A percentile compares a stretch with the other conserved stretches of the same genome.
Evolutionary conservation across 2,797 vertebrate genomes (phyloP).

Genomic region (Cynodonichthys magdalenae): DNA sequence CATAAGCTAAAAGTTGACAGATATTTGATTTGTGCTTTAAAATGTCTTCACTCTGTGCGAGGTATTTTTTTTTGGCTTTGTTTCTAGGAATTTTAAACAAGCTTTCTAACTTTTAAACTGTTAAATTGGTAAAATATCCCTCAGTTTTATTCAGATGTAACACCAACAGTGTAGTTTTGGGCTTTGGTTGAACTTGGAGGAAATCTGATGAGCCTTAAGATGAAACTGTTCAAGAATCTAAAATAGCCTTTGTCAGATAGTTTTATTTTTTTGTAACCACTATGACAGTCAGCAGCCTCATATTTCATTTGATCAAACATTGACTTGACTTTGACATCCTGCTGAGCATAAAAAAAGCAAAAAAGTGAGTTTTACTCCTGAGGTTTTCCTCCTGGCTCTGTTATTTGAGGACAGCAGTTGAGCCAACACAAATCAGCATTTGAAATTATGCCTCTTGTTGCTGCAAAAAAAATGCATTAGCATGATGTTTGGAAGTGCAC

Average conservation of each 20-base stretch:
- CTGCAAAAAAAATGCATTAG: constrained; percentile 34
- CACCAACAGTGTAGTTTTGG: background rate
- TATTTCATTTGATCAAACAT: background rate
- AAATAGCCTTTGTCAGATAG: background rate
- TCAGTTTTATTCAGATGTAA: background rate
- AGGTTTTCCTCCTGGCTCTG: constrained; percentile 14
- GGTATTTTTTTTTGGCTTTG: too few species aligned
- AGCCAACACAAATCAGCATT: constrained; percentile 38
- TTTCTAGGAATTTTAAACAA: too few species aligned
- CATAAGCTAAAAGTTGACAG: too few species aligned
- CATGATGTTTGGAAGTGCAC: constrained; percentile 9
- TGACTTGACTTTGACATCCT: constrained; percentile 18
- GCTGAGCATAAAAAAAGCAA: background rate
- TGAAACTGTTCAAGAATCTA: background rate
- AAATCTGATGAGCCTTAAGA: background rate
- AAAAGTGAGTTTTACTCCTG: constrained; percentile 3
- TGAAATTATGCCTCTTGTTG: constrained; percentile 36
- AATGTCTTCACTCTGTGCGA: too few species aligned
- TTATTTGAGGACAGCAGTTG: constrained; percentile 12
- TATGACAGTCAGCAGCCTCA: background rate
- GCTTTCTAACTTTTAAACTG: too few species aligned
- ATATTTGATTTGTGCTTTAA: too few species aligned
- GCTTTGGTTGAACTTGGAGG: background rate
- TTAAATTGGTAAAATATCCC: background rate
- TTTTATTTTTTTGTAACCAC: background rate